Evolutionary conservation across 2,797 vertebrate genomes (phyloP), one percentile per base, ranked within the genome.

Genomic region (Pipistrellus nathusii): DNA sequence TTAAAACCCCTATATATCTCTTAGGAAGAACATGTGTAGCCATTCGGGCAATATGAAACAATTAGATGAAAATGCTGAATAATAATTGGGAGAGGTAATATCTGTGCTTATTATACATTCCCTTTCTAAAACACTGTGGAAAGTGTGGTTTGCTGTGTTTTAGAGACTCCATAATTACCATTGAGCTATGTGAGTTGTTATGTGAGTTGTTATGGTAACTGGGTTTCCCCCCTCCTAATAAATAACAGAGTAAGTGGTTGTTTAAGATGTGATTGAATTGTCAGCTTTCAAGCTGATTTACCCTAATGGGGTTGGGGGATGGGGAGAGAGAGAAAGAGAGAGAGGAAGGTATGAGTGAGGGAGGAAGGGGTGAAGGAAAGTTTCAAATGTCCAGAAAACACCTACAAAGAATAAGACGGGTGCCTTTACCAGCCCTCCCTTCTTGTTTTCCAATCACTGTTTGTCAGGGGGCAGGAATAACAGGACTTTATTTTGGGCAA

Each of bases 141-240:
- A 94, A 96, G 83, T 97, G 89, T 83, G 75, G 95, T 96, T 96
- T 97, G 95, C 85, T 82, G 10, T 94, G 85, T 96, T 96, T 96
- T 97, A 95, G 95, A 94, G 94, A 96, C 76, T 92, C 94, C 64
- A 20, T 97, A 97, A 97, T 97, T 97, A 95, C 88, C 86, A 76
- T 95, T 41, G 38, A 41, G 96, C 94, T 83, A 95, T 96, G 83
- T 87, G 81, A 96, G 96, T 97, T 97, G 96, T 96, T 83, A 95
- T 96, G 83, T 87, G 81, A 96, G 96, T 97, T 97, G 96, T 96
- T 97, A 97, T 97, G 97, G 97, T 95, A 97, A 97, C 97, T 95
- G 85, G 44, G 32, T 92, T 95, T 88, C 30, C 30, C 93, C 91
- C 81, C 48, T 94, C 90, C 93, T 96, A 92, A 97, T 97, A 97